phyloP scores from a whole-genome alignment of 2,888 invertebrate genomes.

The Chymomyza amoena region DNA sequence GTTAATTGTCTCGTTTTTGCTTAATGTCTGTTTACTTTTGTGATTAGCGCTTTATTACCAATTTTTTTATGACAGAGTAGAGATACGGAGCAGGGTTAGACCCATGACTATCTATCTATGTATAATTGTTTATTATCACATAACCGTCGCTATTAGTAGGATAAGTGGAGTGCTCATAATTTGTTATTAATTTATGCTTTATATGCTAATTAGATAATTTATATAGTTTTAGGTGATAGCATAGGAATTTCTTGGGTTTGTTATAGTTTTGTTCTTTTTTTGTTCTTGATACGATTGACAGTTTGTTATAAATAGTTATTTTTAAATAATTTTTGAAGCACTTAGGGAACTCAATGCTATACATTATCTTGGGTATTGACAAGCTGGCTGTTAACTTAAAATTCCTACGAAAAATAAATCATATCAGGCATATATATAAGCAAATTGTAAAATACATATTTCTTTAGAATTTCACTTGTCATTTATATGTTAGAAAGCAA shows the following conservation, averaged over 20 bases:
- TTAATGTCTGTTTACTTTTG: conserved; percentile 28
- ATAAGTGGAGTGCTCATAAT: too few relatives aligned
- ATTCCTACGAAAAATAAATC: conserved; percentile 31
- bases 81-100: not conserved
- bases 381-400: conserved; percentile 16
- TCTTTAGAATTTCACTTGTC: conserved; percentile 34
- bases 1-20: conserved; percentile 32
- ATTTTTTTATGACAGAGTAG: not conserved
- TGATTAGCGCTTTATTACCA: conserved; percentile 23
- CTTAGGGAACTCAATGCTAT: not conserved
- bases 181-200: too few relatives aligned
- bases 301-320: not conserved
- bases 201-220: not conserved
- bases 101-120: not conserved
- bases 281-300: too few relatives aligned
- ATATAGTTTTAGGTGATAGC: not conserved
- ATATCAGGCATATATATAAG: conserved; percentile 21
- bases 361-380: not conserved
- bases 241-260: too few relatives aligned
- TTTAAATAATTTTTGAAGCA: not conserved
- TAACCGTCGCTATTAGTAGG: not conserved
- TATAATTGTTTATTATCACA: not conserved
- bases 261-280: too few relatives aligned
- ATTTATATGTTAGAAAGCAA: not conserved
- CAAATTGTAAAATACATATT: conserved; percentile 10